These are phyloP conservation scores for Drosophila bocqueti DNA, from an alignment of 1,140 invertebrate genomes.

Conservation along the genomic window DNA sequence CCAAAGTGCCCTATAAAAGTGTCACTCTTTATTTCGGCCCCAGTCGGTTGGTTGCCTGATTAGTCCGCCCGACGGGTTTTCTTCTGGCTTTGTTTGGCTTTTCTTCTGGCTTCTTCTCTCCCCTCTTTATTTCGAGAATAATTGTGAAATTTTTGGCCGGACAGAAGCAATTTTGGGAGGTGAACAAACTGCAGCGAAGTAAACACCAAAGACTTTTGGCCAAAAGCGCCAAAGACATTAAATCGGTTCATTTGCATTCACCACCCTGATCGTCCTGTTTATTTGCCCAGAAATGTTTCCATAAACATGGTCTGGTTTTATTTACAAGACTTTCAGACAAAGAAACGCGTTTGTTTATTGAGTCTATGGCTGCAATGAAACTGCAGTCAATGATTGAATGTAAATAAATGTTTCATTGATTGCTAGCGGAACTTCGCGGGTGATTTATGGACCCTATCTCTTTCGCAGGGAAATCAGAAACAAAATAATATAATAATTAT, in stretches of 20 bases:
- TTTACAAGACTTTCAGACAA: constrained; percentile 50
- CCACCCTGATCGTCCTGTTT: constrained; percentile 50
- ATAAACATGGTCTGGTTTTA: constrained; percentile 57
- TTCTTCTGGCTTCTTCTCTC: neutral
- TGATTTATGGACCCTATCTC: neutral
- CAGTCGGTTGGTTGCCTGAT: constrained; percentile 48
- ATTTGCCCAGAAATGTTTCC: constrained; percentile 55
- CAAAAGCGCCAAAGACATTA: constrained; percentile 45
- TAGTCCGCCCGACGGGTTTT: constrained; percentile 45
- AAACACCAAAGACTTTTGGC: constrained; percentile 29
- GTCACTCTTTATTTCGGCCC: constrained; percentile 71
- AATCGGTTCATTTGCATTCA: constrained; percentile 51
- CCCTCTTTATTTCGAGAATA: neutral
- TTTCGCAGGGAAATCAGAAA: neutral
- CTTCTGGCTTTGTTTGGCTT: constrained; percentile 19
- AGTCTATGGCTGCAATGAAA: constrained; percentile 27
- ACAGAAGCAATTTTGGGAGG: constrained; percentile 35
- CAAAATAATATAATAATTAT: neutral
- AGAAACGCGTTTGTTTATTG: constrained; percentile 39
- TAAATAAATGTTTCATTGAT: constrained; percentile 19
- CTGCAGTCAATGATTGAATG: constrained; percentile 33
- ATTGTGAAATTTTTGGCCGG: constrained; percentile 12
- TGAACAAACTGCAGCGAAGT: constrained; percentile 59
- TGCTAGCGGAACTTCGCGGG: neutral
- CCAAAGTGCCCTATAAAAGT: constrained; percentile 78